Evolutionary conservation across 2,888 invertebrate species (phyloP).

Genomic region (Eristalinus sepulchralis): DNA sequence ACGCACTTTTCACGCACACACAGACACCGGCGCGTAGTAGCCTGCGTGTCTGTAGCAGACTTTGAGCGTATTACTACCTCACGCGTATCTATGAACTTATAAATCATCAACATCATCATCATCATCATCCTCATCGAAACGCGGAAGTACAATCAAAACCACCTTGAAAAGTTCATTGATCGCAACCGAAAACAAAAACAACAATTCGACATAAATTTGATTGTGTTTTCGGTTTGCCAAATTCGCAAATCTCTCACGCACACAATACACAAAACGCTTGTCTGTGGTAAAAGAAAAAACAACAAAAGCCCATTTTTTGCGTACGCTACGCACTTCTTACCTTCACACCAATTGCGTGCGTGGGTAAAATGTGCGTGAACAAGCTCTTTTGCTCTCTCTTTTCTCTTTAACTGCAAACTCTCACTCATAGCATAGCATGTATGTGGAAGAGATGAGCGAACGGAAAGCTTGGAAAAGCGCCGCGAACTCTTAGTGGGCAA

Average conservation of each 20-base stretch:
- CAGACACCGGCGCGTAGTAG: not conserved
- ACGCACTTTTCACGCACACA: not conserved
- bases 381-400: not conserved
- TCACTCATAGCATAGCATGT: not conserved
- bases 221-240: conserved; percentile 14
- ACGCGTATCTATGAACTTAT: conserved; percentile 26
- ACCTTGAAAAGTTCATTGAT: conserved; percentile 57
- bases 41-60: not conserved
- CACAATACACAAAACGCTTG: not conserved
- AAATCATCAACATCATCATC: conserved; percentile 20
- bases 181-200: conserved; percentile 27
- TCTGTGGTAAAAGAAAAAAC: not conserved
- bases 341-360: not conserved
- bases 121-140: not conserved
- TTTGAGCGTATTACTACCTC: conserved; percentile 1
- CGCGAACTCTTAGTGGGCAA: not conserved
- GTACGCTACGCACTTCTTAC: not conserved
- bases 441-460: conserved; percentile 4
- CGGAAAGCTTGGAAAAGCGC: conserved; percentile 39
- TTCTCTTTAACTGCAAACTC: not conserved
- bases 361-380: not conserved
- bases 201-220: conserved; percentile 2
- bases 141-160: conserved; percentile 29
- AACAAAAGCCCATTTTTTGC: not conserved
- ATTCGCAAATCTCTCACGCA: not conserved